Evolutionary conservation across 2,113 vertebrate genomes (phyloP), one percentile per base, ranked within the genome.

Genomic region (Monarcha castaneiventris): DNA sequence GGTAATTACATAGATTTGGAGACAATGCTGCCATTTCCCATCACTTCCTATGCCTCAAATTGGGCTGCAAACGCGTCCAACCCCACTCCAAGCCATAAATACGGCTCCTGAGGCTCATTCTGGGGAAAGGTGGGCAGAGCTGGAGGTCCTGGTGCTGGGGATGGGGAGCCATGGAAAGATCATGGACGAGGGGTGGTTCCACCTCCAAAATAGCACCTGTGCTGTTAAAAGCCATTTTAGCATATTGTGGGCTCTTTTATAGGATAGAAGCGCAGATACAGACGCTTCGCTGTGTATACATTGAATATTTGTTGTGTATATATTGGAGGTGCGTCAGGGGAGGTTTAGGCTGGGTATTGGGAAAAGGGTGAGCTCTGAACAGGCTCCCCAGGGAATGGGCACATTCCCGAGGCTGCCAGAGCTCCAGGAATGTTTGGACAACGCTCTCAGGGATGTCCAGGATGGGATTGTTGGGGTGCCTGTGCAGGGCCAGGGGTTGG

Each of bases 101-200:
- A 20, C 0, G 4, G 33, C 15, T 49, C n/a, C 23, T 16, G 30
- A n/a, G 9, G 5, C 23, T 3, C 3, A 10, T 25, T 58, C 17
- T 48, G 27, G 39, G 43, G 19, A 11, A 30, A 82, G 22, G 7
- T 0, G 0, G 10, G 46, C 26, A 33, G 55, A 9, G 15, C 14
- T 9, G 44, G 9, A 13, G 3, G 4, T 56, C 14, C 66, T 1
- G 11, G 26, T 27, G 9, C 54, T 15, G 64, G 16, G 32, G 13
- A 9, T 35, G 54, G 44, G 1, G 25, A 43, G 37, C 22, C 43
- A 10, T 0, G 5, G 41, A 7, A 62, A 41, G 3, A 41, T 11
- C n/a, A 13, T 0, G 1, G 63, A 1, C 0, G 2, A 30, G n/a
- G 27, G 2, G 7, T 12, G 13, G 20, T 35, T 51, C 52, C 30